Conservation (phyloP, 2,113 vertebrate species). For the Brachyistius frenatus region DNA sequence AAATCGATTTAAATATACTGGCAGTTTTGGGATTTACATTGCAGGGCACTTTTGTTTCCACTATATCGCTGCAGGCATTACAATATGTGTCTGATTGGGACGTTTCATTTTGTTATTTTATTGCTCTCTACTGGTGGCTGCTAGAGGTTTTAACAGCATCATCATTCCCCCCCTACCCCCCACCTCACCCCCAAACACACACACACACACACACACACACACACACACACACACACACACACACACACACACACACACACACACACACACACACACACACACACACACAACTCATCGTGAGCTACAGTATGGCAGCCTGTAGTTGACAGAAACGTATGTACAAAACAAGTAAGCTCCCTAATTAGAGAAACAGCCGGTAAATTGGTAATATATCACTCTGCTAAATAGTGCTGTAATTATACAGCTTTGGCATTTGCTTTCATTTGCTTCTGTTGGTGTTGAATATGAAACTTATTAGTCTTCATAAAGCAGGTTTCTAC, state of each 20-base stretch:
- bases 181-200: rapidly evolving
- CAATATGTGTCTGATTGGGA: constrained; percentile 51
- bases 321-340: constrained; percentile 53
- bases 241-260: not conserved
- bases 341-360: constrained; percentile 27
- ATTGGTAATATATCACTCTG: constrained; percentile 51
- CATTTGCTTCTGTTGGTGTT: constrained; percentile 34
- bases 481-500: not conserved
- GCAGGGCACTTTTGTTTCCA: constrained; percentile 26
- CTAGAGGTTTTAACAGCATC: constrained; percentile 45
- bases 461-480: constrained; percentile 51
- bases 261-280: not conserved
- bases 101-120: constrained; percentile 67
- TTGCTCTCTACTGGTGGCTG: constrained; percentile 50
- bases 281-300: not conserved
- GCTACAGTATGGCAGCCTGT: constrained; percentile 22
- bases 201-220: not conserved
- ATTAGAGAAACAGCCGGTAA: constrained; percentile 56
- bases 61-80: constrained; percentile 43
- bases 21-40: constrained; percentile 43
- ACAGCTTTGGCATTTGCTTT: constrained; percentile 59
- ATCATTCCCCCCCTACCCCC: constrained; percentile 1
- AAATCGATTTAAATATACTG: constrained; percentile 53
- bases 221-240: not conserved
- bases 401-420: constrained; percentile 62